Evolutionary conservation across 2,113 vertebrate species (phyloP).

Genomic region (Egretta garzetta): DNA sequence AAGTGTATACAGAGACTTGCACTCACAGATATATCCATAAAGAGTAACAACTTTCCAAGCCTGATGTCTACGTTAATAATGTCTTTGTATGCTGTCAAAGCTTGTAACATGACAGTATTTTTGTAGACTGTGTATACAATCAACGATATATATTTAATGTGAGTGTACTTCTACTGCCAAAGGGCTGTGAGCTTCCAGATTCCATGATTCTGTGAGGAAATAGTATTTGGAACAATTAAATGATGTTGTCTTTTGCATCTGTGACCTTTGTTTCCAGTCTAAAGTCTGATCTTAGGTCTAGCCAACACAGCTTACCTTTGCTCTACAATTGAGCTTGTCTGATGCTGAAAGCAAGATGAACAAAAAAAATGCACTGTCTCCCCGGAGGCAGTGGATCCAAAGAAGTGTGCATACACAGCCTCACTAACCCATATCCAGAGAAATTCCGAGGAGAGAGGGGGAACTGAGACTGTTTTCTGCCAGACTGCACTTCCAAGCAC

Average conservation of each 20-base stretch:
- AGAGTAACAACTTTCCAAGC: not conserved
- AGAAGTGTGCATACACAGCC: not conserved
- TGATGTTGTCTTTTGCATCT: not conserved
- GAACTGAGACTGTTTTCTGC: not conserved
- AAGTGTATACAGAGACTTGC: not conserved
- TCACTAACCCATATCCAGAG: not conserved
- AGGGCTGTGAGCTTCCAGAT: not conserved
- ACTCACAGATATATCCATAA: not conserved
- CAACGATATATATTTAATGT: not conserved
- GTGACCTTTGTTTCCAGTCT: not conserved
- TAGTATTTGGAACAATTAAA: not conserved
- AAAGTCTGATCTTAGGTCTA: not conserved
- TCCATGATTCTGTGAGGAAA: not conserved
- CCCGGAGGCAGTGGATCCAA: not conserved
- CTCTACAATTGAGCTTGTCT: not conserved
- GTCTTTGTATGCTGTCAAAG: not conserved
- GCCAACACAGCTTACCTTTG: not conserved
- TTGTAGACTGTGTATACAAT: not conserved
- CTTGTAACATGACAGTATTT: not conserved
- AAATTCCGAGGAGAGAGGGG: not conserved
- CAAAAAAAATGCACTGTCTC: not conserved
- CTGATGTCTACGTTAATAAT: not conserved
- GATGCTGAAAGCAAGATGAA: not conserved
- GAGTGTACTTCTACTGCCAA: not conserved
- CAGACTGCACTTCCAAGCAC: not conserved